Percentiles rank a stretch among this genome's conserved stretches.
These are phyloP conservation scores for Sebastes diploproa DNA, from an alignment of 2,797 vertebrate species.

Conservation along the genomic window DNA sequence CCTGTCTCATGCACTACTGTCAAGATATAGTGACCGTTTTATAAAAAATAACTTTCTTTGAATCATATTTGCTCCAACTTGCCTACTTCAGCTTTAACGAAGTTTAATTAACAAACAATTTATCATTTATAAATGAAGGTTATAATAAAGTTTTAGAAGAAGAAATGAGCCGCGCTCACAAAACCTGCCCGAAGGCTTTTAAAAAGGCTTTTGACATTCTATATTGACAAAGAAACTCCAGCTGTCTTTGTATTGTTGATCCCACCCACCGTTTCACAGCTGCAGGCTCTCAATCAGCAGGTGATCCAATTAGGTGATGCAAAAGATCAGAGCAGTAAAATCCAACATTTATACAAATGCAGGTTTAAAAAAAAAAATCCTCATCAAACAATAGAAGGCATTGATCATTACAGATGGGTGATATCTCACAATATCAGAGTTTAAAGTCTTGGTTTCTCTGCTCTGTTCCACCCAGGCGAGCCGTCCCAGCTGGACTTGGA, in stretches of 20 bases:
- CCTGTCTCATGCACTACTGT: no score
- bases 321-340: background rate
- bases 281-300: background rate
- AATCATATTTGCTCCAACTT: no score
- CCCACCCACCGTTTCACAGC: background rate
- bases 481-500: conserved; percentile 89
- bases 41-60: no score
- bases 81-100: no score
- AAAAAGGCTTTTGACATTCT: background rate
- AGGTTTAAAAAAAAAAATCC: background rate
- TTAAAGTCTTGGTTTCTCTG: background rate
- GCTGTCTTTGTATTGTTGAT: background rate
- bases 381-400: background rate
- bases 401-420: background rate
- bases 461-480: conserved; percentile 78
- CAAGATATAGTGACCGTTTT: no score
- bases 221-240: background rate
- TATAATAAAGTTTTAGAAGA: no score
- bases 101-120: no score
- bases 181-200: background rate
- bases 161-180: background rate
- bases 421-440: background rate
- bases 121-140: no score
- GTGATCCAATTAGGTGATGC: background rate
- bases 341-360: background rate